Conservation (phyloP, 2,888 invertebrate species). For the Hyalella azteca region DNA sequence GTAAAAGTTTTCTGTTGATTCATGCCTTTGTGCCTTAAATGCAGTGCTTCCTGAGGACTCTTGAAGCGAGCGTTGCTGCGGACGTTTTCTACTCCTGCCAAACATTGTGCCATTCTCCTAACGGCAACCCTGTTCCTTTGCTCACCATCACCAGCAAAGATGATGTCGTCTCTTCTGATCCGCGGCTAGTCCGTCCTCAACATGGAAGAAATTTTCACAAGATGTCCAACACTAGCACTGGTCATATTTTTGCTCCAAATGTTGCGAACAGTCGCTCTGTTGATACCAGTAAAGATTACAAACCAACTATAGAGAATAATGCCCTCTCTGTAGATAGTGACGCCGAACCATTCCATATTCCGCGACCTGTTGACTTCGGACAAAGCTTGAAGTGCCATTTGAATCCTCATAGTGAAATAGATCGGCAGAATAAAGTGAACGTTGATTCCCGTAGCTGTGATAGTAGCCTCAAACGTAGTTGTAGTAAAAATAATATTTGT, state of each 20-base stretch:
- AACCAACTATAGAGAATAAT: no score
- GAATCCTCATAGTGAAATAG: background rate
- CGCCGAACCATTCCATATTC: background rate
- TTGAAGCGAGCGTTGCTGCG: background rate
- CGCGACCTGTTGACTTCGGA: background rate
- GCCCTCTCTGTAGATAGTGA: background rate
- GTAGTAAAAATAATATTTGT: background rate
- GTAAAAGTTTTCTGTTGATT: background rate
- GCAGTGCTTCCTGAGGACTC: background rate
- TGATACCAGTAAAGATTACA: no score
- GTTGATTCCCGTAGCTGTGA: background rate
- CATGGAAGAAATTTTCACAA: no score
- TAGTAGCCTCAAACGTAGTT: background rate
- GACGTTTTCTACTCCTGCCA: slow-evolving; percentile 71
- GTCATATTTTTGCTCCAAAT: no score
- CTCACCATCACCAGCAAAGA: slow-evolving; percentile 72
- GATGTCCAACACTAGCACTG: no score
- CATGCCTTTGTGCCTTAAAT: no score
- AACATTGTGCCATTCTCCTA: slow-evolving; percentile 74
- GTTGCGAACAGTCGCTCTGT: no score
- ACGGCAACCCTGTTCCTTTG: slow-evolving; percentile 76
- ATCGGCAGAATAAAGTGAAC: background rate
- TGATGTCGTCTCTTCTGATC: background rate
- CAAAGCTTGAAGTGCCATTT: background rate
- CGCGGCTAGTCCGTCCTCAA: no score